Conservation (phyloP, 2,888 invertebrate genomes). For the Schizotus pectinicornis region DNA sequence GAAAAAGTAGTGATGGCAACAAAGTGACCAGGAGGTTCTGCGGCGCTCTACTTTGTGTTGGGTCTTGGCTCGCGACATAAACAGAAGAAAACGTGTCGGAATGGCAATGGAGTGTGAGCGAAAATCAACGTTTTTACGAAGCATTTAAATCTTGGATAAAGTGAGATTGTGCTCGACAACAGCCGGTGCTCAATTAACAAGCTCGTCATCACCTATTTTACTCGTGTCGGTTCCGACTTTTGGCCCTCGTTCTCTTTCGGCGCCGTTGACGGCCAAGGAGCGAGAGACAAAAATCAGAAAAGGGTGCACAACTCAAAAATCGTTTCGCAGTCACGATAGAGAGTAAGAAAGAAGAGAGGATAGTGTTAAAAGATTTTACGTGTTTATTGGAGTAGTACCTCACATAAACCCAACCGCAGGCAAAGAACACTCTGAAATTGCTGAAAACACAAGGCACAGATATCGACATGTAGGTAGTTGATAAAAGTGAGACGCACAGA, state of each 20-base stretch:
- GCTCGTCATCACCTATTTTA: slow-evolving; percentile 44
- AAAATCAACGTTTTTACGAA: slow-evolving; percentile 29
- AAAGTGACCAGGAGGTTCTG: too few relatives aligned
- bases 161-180: slow-evolving; percentile 45
- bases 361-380: slow-evolving; percentile 20
- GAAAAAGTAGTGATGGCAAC: too few relatives aligned
- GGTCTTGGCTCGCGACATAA: slow-evolving; percentile 2
- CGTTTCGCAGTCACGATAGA: slow-evolving; percentile 2
- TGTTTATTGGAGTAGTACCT: slow-evolving; percentile 67
- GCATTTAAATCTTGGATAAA: slow-evolving; percentile 42
- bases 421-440: slow-evolving; percentile 84
- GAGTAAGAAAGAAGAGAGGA: slow-evolving; percentile 15
- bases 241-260: slow-evolving; percentile 35
- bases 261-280: slow-evolving; percentile 1
- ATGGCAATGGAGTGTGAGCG: slow-evolving; percentile 34
- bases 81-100: slow-evolving; percentile 28
- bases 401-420: slow-evolving; percentile 85
- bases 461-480: slow-evolving; percentile 39
- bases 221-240: slow-evolving; percentile 38
- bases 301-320: slow-evolving; percentile 13
- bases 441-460: slow-evolving; percentile 64
- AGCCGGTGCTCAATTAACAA: slow-evolving; percentile 46
- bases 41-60: too few relatives aligned
- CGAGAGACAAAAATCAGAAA: slow-evolving; percentile 12
- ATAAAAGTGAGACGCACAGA: slow-evolving; percentile 22